Evolutionary conservation across 2,113 vertebrate species (phyloP), one percentile per base, ranked within the genome.

Genomic region (Corythornis vintsioides): DNA sequence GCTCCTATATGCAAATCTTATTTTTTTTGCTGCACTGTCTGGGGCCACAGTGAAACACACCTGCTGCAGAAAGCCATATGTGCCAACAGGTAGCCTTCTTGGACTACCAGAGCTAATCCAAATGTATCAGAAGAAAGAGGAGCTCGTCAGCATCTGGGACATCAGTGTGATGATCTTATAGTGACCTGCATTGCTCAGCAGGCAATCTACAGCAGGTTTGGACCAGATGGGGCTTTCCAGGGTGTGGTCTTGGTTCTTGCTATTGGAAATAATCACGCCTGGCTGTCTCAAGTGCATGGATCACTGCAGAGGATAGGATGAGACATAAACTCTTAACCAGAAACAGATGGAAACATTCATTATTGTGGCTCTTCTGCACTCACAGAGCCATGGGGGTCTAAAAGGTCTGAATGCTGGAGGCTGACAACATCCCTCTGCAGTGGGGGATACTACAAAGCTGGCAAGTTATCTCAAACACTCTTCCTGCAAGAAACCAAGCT

Each of bases 271-370:
- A 86, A 88, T 90, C 81, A 50, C 0, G 33, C 38, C 89, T 70
- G 63, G 89, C 74, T 76, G 31, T 63, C 89, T 87, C 33, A 45
- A 83, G 71, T 28, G 31, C 73, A 55, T 1, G 19, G 65, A 88
- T 93, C 29, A 5, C 83, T 79, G 73, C 15, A 11, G 26, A 76
- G 83, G 43, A 89, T 4, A 87, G 71, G 67, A 63, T 56, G 47
- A 89, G 84, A 66, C 2, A 6, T 71, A 76, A 77, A 64, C 52
- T 74, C 64, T 71, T 87, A 93, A 93, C 16, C 66, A 89, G 83
- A 66, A 90, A 74, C 92, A 96, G 93, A 92, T 84, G 93, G 92
- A 65, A 93, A 78, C 28, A 48, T 78, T 70, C 76, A 94, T 86
- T 88, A 66, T 64, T 79, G 72, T 66, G 52, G 74, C 70, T 95